phyloP scores from a whole-genome alignment of 2,113 vertebrate species.

The Malurus cyaneus region DNA sequence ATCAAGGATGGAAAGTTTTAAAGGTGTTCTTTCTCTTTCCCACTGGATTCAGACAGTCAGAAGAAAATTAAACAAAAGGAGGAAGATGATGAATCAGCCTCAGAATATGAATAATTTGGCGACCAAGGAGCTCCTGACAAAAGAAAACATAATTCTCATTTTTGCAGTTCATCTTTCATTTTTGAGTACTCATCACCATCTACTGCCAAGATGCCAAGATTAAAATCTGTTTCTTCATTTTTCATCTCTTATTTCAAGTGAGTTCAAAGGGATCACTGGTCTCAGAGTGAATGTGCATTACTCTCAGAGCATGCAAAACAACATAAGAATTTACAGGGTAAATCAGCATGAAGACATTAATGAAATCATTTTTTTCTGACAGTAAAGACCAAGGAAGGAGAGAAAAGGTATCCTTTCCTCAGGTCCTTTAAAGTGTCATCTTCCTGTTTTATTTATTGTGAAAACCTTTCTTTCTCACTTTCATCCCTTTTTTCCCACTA shows the following conservation, averaged over 20 bases:
- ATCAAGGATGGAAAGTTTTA: constrained; percentile 18
- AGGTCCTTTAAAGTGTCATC: not conserved
- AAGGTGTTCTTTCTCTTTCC: constrained; percentile 13
- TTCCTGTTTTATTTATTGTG: not conserved
- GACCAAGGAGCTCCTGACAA: constrained; percentile 4
- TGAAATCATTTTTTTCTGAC: not conserved
- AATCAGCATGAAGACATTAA: not conserved
- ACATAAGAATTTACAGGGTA: not conserved
- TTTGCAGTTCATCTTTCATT: constrained; percentile 23
- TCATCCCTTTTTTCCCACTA: not conserved
- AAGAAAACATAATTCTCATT: not conserved
- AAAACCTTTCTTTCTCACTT: not conserved
- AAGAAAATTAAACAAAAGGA: constrained; percentile 14
- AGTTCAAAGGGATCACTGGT: not conserved
- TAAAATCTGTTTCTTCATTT: constrained; percentile 54
- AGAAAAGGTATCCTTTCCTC: not conserved
- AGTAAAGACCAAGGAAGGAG: not conserved
- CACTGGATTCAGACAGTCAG: not conserved
- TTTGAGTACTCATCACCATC: not conserved
- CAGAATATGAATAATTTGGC: constrained; percentile 30
- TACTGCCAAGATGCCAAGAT: constrained; percentile 27
- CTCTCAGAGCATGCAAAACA: not conserved
- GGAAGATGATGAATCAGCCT: constrained; percentile 17
- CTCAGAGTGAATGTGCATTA: not conserved
- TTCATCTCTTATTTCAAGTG: not conserved